Evolutionary conservation across 2,888 invertebrate species (phyloP).

Genomic region (Lomographa bimaculata): DNA sequence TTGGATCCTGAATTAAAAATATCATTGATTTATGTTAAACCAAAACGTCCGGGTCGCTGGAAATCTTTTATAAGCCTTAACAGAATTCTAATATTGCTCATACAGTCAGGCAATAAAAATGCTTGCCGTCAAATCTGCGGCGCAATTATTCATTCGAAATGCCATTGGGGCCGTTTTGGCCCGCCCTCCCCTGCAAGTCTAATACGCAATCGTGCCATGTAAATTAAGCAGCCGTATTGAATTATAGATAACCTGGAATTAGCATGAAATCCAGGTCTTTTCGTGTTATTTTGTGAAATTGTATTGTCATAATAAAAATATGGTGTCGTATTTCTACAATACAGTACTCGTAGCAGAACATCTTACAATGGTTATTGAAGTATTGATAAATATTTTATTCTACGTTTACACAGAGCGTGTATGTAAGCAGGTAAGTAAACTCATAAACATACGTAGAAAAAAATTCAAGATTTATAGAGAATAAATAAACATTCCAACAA

Average conservation of each 20-base stretch:
- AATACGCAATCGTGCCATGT: conserved; percentile 38
- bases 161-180: conserved; percentile 54
- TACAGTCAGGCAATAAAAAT: conserved; percentile 72
- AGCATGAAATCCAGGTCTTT: conserved; percentile 20
- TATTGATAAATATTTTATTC: no score
- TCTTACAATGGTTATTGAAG: no score
- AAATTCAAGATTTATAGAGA: no score
- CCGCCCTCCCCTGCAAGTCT: conserved; percentile 31
- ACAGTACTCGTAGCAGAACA: no score
- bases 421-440: no score
- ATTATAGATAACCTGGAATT: conserved; percentile 33
- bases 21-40: conserved; percentile 14
- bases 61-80: conserved; percentile 47
- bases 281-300: conserved; percentile 9
- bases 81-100: conserved; percentile 62
- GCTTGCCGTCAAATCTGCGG: conserved; percentile 72
- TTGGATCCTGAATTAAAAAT: neutral
- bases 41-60: conserved; percentile 13
- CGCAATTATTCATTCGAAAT: conserved; percentile 76
- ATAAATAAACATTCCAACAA: no score
- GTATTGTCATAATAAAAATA: no score
- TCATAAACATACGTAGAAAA: no score
- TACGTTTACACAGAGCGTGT: no score
- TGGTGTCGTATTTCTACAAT: no score
- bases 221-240: conserved; percentile 40